Percentiles rank a stretch among this genome's conserved stretches.
Evolutionary conservation across 2,888 invertebrate species (phyloP).

Genomic region (Diplazon laetatorius): DNA sequence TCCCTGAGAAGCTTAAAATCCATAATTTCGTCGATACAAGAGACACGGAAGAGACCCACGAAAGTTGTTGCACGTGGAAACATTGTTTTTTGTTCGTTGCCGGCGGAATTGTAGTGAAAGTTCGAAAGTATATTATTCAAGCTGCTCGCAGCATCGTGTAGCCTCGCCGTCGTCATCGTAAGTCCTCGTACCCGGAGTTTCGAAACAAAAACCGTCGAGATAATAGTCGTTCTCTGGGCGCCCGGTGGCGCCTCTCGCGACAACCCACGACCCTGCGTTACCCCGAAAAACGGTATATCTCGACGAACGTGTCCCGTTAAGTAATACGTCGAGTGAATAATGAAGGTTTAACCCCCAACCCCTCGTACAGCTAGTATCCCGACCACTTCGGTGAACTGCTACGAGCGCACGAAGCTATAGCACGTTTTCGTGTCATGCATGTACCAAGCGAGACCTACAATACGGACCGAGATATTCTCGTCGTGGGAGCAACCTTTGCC

Average conservation of each 20-base stretch:
- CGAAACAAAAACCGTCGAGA: conserved; percentile 43
- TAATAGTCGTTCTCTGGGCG: conserved; percentile 40
- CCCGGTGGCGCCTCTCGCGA: conserved; percentile 13
- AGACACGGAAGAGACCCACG: background rate
- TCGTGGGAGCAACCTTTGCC: conserved; percentile 73
- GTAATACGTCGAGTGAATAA: conserved; percentile 63
- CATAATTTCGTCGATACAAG: background rate
- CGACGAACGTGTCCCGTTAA: conserved; percentile 58
- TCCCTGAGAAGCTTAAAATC: background rate
- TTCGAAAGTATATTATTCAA: conserved; percentile 19
- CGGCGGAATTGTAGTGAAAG: background rate
- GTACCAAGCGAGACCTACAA: conserved; percentile 61
- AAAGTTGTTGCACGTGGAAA: background rate
- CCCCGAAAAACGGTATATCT: conserved; percentile 49
- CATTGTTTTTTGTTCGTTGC: conserved; percentile 4
- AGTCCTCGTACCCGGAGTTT: conserved; percentile 25
- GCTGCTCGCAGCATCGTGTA: background rate
- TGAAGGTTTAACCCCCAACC: conserved; percentile 55
- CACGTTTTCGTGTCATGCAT: conserved; percentile 61
- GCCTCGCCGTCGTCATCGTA: conserved; percentile 6
- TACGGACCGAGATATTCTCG: conserved; percentile 66
- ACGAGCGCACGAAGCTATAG: conserved; percentile 31
- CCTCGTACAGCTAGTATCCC: no score
- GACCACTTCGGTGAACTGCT: no score
- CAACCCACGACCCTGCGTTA: conserved; percentile 17